Base-by-base conservation (phyloP, 2,113 vertebrate species). In the Tor tambroides region DNA sequence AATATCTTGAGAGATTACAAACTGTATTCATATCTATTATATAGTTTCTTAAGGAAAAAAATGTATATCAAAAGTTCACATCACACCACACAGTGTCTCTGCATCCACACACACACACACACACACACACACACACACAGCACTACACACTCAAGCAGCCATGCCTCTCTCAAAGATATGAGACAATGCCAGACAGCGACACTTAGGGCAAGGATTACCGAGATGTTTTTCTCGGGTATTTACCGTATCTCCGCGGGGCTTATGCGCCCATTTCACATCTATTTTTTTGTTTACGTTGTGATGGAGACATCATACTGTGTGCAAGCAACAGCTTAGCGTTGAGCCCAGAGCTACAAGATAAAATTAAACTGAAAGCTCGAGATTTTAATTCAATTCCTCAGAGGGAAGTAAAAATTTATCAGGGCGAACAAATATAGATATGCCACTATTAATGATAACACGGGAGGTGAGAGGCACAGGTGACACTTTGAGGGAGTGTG, bases 171-270 rank as follows among this genome's bases (percentile, higher is more conserved):
- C 10, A 69, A 23, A 71, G 63, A n/a, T 51, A 41, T 56, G n/a
- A 86, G 65, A 59, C 78, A 43, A 41, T 43, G 85, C 49, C 43
- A 67, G 26, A 67, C 30, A 54, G 59, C 30, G 43, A 35, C 84
- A 80, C 78, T 81, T 32, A 26, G 61, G 77, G 78, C 32, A 51
- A 74, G 85, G 49, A 86, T 86, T 86, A 81, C 78, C 28, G 67
- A 86, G 43, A 86, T 51, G 61, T 71, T 59, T 80, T 80, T 80
- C 63, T 80, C 63, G 14, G 43, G 65, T 71, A 86, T 86, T 86
- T 80, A 43, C 32, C 32, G 26, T 69, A 30, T 86, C 75, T 86
- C 77, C 65, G 38, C 5, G 51, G n/a, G 85, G 63, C 77, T 86
- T 86, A 74, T 59, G n/a, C 15, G 2, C n/a, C 32, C 49, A 74